phyloP scores from a whole-genome alignment of 1,140 invertebrate species.

The Heliconius congener region DNA sequence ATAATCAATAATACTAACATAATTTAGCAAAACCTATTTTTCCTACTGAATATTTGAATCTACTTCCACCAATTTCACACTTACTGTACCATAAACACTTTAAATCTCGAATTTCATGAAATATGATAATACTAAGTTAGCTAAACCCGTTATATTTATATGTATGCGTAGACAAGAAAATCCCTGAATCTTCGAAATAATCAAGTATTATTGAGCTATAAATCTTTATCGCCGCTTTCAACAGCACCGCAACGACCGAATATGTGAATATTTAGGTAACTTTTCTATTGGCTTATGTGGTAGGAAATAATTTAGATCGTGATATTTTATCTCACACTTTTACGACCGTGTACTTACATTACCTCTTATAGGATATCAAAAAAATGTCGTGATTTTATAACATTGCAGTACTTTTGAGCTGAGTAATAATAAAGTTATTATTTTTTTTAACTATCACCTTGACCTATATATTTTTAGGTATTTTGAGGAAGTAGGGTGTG shows the following conservation, averaged over 20 bases:
- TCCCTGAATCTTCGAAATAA: conserved; percentile 70
- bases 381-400: neutral
- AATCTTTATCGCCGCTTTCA: conserved; percentile 66
- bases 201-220: conserved; percentile 73
- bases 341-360: conserved; percentile 41
- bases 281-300: conserved; percentile 54
- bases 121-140: neutral
- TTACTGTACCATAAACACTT: neutral
- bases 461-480: no score
- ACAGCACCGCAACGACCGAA: conserved; percentile 48
- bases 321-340: conserved; percentile 44
- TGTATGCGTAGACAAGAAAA: neutral
- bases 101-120: neutral
- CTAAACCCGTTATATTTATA: conserved; percentile 5
- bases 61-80: neutral
- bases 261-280: conserved; percentile 69
- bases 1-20: no score
- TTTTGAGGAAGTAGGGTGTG: no score
- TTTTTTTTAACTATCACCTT: neutral
- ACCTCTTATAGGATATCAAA: neutral
- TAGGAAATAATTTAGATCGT: conserved; percentile 49
- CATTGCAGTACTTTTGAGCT: neutral
- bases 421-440: neutral
- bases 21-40: no score
- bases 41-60: neutral